phyloP scores from a whole-genome alignment of 1,140 invertebrate species.

The Macrosteles quadrilineatus region DNA sequence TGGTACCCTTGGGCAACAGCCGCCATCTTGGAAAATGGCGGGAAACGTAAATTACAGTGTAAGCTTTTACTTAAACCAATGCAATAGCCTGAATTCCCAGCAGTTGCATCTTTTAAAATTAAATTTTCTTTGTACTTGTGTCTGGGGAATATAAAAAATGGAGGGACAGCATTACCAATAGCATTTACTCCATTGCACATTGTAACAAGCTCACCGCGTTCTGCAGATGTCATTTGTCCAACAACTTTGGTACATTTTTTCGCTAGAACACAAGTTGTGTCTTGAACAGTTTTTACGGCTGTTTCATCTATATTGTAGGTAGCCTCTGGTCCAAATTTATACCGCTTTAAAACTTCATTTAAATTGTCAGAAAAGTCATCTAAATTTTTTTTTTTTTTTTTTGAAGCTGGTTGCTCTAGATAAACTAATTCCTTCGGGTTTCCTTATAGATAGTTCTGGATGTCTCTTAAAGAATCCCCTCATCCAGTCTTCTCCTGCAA shows the following conservation, averaged over 20 bases:
- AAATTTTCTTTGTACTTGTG: constrained; percentile 32
- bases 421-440: background rate
- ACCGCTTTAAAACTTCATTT: background rate
- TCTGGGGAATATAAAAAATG: constrained; percentile 37
- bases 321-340: background rate
- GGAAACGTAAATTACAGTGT: no score
- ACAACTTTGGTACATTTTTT: constrained; percentile 39
- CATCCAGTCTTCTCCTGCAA: background rate
- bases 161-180: constrained; percentile 41
- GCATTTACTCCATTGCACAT: constrained; percentile 37
- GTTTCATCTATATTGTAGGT: constrained; percentile 36
- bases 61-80: no score
- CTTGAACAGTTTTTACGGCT: constrained; percentile 44
- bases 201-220: constrained; percentile 41
- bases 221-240: constrained; percentile 38
- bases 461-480: background rate
- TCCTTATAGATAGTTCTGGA: background rate
- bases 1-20: no score
- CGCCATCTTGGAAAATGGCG: no score
- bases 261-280: constrained; percentile 39
- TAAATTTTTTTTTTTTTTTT: no score
- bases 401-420: background rate
- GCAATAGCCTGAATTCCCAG: background rate
- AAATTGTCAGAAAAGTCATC: constrained; percentile 1
- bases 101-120: constrained; percentile 12